Evolutionary conservation across 2,113 vertebrate genomes (phyloP).

Genomic region (Limanda limanda): DNA sequence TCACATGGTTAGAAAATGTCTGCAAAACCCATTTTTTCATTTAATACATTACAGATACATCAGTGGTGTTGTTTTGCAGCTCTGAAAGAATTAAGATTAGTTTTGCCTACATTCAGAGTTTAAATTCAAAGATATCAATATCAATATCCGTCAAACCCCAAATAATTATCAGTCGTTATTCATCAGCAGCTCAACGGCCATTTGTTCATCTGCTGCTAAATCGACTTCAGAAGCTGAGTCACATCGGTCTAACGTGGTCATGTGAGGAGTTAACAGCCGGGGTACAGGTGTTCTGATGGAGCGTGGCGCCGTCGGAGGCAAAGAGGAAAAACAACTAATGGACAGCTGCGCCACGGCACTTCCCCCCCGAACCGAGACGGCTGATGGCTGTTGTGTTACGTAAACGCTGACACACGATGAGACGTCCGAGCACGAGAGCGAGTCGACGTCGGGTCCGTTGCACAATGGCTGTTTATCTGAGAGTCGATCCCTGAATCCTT

Average conservation of each 20-base stretch:
- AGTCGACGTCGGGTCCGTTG: background rate
- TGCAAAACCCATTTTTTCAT: slow-evolving; percentile 26
- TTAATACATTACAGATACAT: background rate
- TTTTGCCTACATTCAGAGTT: too few relatives aligned
- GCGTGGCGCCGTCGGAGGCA: background rate
- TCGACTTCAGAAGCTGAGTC: slow-evolving; percentile 20
- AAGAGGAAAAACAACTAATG: background rate
- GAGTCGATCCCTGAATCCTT: too few relatives aligned
- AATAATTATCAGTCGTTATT: too few relatives aligned
- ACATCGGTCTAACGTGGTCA: background rate
- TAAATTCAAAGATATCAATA: background rate
- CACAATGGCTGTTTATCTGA: too few relatives aligned
- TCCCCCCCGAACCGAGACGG: background rate
- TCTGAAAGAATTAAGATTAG: background rate
- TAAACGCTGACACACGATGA: background rate
- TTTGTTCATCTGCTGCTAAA: background rate
- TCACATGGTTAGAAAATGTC: slow-evolving; percentile 2
- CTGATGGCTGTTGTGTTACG: slow-evolving; percentile 18
- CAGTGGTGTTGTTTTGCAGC: too few relatives aligned
- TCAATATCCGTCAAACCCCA: too few relatives aligned
- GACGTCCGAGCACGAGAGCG: background rate
- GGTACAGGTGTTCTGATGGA: slow-evolving; percentile 23
- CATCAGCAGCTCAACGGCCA: too few relatives aligned
- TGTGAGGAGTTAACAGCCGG: background rate
- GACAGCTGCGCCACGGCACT: background rate